phyloP scores from a whole-genome alignment of 2,888 invertebrate species.

The Teleogryllus oceanicus region DNA sequence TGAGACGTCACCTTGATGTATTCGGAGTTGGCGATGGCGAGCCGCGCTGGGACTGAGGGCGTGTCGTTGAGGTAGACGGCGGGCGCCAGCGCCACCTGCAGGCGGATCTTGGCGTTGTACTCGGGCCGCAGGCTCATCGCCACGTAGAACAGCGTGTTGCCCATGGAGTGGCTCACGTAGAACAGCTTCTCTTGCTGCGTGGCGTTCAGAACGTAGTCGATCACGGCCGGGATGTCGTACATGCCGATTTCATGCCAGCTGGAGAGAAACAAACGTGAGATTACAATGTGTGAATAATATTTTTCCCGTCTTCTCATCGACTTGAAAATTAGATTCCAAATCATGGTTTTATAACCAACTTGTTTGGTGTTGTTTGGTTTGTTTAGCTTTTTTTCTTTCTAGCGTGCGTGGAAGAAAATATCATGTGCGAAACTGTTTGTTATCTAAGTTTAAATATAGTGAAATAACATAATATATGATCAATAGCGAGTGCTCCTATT shows the following conservation, averaged over 20 bases:
- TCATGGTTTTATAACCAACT: too few relatives aligned
- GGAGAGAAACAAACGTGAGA: conserved; percentile 41
- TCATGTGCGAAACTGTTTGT: too few relatives aligned
- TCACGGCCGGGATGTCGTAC: conserved; percentile 80
- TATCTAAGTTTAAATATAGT: too few relatives aligned
- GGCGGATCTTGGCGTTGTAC: conserved; percentile 63
- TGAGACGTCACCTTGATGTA: background rate
- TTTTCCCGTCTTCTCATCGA: too few relatives aligned
- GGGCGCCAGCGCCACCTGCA: conserved; percentile 67
- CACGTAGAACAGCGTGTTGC: conserved; percentile 72
- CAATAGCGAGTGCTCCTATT: too few relatives aligned
- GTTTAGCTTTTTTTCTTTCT: too few relatives aligned
- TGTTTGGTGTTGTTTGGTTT: too few relatives aligned
- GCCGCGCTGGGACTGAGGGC: conserved; percentile 25
- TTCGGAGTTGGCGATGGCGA: background rate
- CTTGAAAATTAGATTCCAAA: too few relatives aligned
- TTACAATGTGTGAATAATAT: too few relatives aligned
- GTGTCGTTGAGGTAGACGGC: conserved; percentile 53
- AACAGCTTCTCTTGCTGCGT: conserved; percentile 56
- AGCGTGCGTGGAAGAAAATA: too few relatives aligned
- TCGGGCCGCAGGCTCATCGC: conserved; percentile 65
- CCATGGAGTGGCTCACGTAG: conserved; percentile 91
- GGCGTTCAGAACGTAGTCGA: conserved; percentile 62
- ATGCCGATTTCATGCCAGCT: conserved; percentile 88
- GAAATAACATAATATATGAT: too few relatives aligned